Evolutionary conservation across 53 echinoderm and acorn worm species (phyloP), one percentile per base, ranked within the genome.

Genomic region (Arbacia lixula): DNA sequence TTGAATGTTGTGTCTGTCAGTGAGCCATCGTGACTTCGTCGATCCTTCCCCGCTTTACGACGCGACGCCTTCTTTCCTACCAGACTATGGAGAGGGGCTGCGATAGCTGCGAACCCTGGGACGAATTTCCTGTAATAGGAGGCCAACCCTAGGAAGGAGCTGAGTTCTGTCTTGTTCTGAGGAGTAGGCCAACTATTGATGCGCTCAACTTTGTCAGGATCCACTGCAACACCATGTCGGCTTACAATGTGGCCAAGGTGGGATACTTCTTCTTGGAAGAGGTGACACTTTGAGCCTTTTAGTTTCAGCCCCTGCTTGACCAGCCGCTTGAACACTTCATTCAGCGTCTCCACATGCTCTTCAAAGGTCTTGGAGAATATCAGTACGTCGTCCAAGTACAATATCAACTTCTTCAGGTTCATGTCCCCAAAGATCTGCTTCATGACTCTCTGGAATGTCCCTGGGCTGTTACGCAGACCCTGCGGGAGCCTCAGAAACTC

Each of bases 331-430:
- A 89, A 92, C 46, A 88, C 92, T 66, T 72, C 86, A 27, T 43
- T 68, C 29, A 88, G 66, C 53, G 68, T 35, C 11, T 20, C 31
- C 1, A 90, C 31, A 29, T 92, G 92, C 4, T 92, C 92, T 3
- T 92, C 79, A 63, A 92, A 72, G 10, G 80, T 85, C 14, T 14
- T 41, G 0, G 92, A 86, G 28, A 86, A 92, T 0, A 92, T 87
- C 28, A 92, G 32, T 1, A 92, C 88, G 66, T 92, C 92, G 54
- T 89, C 91, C 2, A 89, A 21, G 32, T 89, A 89, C 31, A 86
- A 35, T 0, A 86, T 53, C 8, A 89, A n/a, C n/a, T 88, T 34
- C 36, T 49, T 74, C 24, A 76, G 19, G 31, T 89, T 92, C 35
- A 92, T 36, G 71, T 92, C 92, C 16, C 89, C 76, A 20, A 92